Percentiles rank a stretch among this genome's conserved stretches.
phyloP scores from a whole-genome alignment of 2,888 invertebrate species.

The Entomobrya proxima region DNA sequence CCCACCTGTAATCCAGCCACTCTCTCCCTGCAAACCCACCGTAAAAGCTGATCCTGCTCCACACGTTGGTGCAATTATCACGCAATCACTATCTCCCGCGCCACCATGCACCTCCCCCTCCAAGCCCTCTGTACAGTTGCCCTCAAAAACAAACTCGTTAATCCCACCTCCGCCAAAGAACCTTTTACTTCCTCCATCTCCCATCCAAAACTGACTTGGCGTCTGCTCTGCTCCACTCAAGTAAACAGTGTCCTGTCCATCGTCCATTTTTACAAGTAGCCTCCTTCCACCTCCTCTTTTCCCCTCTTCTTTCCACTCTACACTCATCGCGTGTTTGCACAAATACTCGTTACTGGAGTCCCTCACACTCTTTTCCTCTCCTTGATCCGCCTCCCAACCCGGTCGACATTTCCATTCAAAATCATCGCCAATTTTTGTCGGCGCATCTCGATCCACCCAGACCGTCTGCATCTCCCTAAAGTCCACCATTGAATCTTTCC shows the following conservation, averaged over 20 bases:
- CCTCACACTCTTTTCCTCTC: no score
- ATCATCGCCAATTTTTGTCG: no score
- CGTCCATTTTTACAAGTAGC: conserved; percentile 26
- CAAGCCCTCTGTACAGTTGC: not conserved
- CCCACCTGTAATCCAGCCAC: no score
- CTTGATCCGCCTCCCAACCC: no score
- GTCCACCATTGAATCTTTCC: no score
- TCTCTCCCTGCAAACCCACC: not conserved
- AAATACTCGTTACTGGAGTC: no score
- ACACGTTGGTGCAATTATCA: not conserved
- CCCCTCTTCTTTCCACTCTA: no score
- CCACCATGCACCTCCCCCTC: not conserved
- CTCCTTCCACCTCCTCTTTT: not conserved
- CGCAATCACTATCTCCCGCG: not conserved
- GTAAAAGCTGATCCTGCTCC: not conserved
- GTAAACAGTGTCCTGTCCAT: conserved; percentile 37
- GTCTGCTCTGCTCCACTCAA: not conserved
- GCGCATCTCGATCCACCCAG: no score
- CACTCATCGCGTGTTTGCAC: no score
- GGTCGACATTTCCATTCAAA: no score
- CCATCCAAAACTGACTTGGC: conserved; percentile 6
- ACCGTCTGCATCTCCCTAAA: no score
- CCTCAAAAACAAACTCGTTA: conserved; percentile 44
- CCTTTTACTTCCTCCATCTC: conserved; percentile 19
- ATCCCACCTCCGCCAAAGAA: conserved; percentile 39